Evolutionary conservation across 1,140 invertebrate species (phyloP), one percentile per base, ranked within the genome.

Genomic region (Solen grandis): DNA sequence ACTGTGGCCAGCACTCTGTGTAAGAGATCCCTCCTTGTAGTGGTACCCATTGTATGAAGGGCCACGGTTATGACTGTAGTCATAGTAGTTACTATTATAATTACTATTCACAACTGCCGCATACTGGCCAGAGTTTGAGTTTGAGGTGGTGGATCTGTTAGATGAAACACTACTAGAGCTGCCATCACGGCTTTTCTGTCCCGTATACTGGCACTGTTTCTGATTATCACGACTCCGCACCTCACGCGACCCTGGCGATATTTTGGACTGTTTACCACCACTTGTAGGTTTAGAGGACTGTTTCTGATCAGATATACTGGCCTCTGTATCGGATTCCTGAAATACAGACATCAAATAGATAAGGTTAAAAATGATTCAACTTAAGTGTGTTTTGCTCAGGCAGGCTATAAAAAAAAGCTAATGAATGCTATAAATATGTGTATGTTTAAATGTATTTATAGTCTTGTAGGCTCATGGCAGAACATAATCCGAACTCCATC

Each of bases 91-190:
- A 68, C 68, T 66, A 60, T 52, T 66, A 35, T 68, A 55, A 22
- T 46, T 68, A 55, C 46, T 66, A 33, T 50, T 75, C 2, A 62
- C 72, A 22, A 52, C 55, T 29, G n/a, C 55, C 8, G 75, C 19
- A 19, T 46, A 10, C 41, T 19, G 75, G 16, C 46, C 33, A 33
- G 57, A 68, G 29, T 14, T 68, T 3, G 75, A 25, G 2, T 19
- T 13, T 0, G 75, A 57, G 14, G 41, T 27, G 5, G 46, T 4
- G 2, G 87, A 88, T 29, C 85, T 86, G 41, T 76, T 87, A 10
- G 88, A 89, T 13, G 87, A 86, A 31, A 89, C 87, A 72, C 88
- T 89, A 77, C 86, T 88, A 38, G 76, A 84, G 59, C 87, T 89
- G 27, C 84, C 76, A 55, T 89, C 88, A 16, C 88, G 81, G 55